Conservation (phyloP, 2,888 invertebrate genomes). For the Leucoptera coffeella region DNA sequence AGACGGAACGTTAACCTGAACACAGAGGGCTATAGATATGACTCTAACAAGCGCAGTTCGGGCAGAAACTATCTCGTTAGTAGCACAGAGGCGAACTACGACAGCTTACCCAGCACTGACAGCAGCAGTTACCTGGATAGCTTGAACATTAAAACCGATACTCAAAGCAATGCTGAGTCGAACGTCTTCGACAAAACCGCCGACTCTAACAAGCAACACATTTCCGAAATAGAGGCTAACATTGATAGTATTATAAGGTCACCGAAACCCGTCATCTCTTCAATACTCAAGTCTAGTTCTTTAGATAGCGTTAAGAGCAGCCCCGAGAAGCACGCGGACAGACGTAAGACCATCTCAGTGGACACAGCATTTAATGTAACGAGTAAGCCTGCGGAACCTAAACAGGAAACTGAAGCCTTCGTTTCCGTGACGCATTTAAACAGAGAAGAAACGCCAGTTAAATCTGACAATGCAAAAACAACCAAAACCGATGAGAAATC, state of each 20-base stretch:
- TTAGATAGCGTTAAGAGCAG: conserved; percentile 56
- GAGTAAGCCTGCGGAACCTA: conserved; percentile 14
- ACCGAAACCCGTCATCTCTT: conserved; percentile 40
- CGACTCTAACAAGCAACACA: conserved; percentile 35
- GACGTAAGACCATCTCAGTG: conserved; percentile 42
- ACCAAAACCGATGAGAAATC: conserved; percentile 33
- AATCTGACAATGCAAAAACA: conserved; percentile 17
- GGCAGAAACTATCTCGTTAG: conserved; percentile 32
- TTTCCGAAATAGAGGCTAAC: conserved; percentile 49
- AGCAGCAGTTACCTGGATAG: conserved; percentile 44
- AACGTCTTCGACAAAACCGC: conserved; percentile 35
- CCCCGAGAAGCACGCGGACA: conserved; percentile 40
- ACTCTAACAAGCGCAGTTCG: conserved; percentile 30
- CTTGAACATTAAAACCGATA: conserved; percentile 27
- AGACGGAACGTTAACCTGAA: conserved; percentile 22
- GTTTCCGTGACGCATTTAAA: conserved; percentile 55
- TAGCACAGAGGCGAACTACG: conserved; percentile 28
- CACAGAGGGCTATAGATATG: conserved; percentile 21
- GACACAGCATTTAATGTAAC: conserved; percentile 33
- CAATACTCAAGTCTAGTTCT: conserved; percentile 48
- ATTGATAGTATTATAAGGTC: conserved; percentile 50
- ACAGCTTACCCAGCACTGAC: conserved; percentile 41
- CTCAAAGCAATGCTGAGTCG: conserved; percentile 29
- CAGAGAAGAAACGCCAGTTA: conserved; percentile 24
- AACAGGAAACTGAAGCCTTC: conserved; percentile 32